Base-by-base conservation (phyloP, 1,140 invertebrate genomes). In the Procambarus virginalis region DNA sequence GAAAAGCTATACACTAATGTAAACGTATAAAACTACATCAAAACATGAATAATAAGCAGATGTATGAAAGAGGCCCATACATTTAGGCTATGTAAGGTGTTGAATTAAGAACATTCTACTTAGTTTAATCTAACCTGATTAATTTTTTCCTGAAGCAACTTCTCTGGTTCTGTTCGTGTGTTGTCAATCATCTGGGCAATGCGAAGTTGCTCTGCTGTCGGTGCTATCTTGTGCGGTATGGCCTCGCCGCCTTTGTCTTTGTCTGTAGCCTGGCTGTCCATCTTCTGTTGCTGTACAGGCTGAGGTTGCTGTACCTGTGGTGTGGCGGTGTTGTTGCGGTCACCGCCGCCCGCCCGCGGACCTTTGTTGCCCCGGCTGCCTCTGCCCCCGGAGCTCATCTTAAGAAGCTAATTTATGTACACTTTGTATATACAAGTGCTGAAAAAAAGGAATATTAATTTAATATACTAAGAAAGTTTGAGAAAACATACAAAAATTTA, bases 351-450 rank as follows among this genome's bases (percentile, higher is more conserved):
- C 49, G 83, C 70, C 77, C 83, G 75, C 77, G 81, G 83, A 79
- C 89, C 89, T 90, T 90, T 90, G 51, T 58, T 90, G 89, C 89
- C 89, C 89, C 89, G 89, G 82, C 82, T 88, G 80, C 91, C 91
- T 90, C 91, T 89, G 85, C 91, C 89, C 68, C 91, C 91, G 87
- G 91, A 92, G 87, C 91, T 92, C 91, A 92, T 92, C 91, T 92
- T 92, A 92, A 92, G 49, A 90, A 90, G 89, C 91, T 92, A 92
- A 90, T 85, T 85, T 91, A 92, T 92, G 87, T 92, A 92, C 91
- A 92, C 91, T 92, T 88, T 92, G 91, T 92, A 92, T 92, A 90
- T 92, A 92, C 91, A 92, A 92, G 91, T 90, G 91, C 91, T 92
- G 84, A 83, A 92, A 86, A 86, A 58, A 70, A 48, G 46, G 46